Conservation (phyloP, 2,888 invertebrate species). For the Cephus rjabovi region DNA sequence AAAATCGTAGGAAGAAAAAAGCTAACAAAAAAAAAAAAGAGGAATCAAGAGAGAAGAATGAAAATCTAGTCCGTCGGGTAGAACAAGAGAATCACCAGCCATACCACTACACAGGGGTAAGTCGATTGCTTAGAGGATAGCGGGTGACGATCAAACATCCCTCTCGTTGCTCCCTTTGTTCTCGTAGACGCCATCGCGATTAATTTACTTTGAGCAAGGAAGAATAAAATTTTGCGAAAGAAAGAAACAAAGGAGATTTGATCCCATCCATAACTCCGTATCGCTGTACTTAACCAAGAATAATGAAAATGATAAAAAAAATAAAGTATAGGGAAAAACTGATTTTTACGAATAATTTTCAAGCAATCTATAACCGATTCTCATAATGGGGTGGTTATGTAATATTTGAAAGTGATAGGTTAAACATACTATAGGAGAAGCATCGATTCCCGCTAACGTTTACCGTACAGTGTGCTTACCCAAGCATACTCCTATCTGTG, state of each 20-base stretch:
- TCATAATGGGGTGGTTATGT: not conserved
- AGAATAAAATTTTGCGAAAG: too few species aligned
- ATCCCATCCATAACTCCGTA: too few species aligned
- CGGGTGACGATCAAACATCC: conserved; percentile 39
- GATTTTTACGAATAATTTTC: too few species aligned
- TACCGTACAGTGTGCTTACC: not conserved
- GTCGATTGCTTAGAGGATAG: not conserved
- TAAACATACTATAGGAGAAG: not conserved
- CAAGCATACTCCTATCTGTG: not conserved
- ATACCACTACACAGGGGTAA: not conserved
- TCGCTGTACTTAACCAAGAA: too few species aligned
- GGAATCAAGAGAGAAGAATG: not conserved
- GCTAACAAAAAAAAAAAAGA: not conserved
- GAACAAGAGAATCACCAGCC: not conserved
- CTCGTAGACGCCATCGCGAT: not conserved
- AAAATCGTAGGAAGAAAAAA: not conserved
- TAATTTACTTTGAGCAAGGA: not conserved
- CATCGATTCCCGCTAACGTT: not conserved
- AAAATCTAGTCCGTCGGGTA: not conserved
- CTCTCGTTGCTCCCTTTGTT: conserved; percentile 31
- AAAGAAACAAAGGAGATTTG: too few species aligned
- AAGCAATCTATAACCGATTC: too few species aligned
- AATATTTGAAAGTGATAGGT: not conserved
- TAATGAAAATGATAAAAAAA: too few species aligned
- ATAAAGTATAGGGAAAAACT: too few species aligned